These are phyloP conservation scores for Desoria tigrina DNA, from an alignment of 2,888 invertebrate species.

Conservation along the genomic window DNA sequence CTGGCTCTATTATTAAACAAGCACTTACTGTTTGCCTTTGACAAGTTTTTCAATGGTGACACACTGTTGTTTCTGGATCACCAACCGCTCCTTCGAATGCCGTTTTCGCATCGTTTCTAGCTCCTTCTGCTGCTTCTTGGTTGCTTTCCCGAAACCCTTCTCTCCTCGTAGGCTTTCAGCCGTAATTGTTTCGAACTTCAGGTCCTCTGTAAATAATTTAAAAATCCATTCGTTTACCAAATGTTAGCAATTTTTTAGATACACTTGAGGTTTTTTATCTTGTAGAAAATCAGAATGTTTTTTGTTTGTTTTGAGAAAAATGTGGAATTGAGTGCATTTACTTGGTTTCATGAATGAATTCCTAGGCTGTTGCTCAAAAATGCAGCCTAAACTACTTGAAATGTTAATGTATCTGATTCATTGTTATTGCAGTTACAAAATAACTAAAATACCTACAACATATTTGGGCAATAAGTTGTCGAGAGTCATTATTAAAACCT, in stretches of 20 bases:
- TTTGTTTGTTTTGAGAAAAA: not conserved
- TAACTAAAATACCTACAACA: too few species aligned
- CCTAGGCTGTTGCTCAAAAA: too few species aligned
- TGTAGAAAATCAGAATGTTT: too few species aligned
- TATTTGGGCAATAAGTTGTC: too few species aligned
- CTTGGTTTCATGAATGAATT: too few species aligned
- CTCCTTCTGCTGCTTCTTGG: conserved; percentile 95
- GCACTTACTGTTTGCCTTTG: conserved; percentile 85
- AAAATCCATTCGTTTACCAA: too few species aligned
- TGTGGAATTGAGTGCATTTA: not conserved
- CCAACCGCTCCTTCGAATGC: conserved; percentile 86
- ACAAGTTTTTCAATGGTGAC: conserved; percentile 87
- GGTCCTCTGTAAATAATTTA: conserved; percentile 56
- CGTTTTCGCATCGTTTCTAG: conserved; percentile 86
- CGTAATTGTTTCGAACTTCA: conserved; percentile 88
- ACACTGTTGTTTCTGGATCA: conserved; percentile 89
- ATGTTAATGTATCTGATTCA: too few species aligned
- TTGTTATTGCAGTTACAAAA: too few species aligned
- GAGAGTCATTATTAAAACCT: too few species aligned
- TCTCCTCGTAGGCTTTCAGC: conserved; percentile 82
- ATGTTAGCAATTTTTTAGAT: too few species aligned
- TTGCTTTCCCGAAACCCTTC: conserved; percentile 87
- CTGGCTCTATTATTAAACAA: not conserved
- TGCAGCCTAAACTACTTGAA: too few species aligned
- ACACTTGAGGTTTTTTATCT: too few species aligned